Percentiles rank a stretch among this genome's conserved stretches.
These are phyloP conservation scores for Dysidea cf. avara DNA, from an alignment of 37 sponge, comb jelly and placozoan species.

Conservation along the genomic window DNA sequence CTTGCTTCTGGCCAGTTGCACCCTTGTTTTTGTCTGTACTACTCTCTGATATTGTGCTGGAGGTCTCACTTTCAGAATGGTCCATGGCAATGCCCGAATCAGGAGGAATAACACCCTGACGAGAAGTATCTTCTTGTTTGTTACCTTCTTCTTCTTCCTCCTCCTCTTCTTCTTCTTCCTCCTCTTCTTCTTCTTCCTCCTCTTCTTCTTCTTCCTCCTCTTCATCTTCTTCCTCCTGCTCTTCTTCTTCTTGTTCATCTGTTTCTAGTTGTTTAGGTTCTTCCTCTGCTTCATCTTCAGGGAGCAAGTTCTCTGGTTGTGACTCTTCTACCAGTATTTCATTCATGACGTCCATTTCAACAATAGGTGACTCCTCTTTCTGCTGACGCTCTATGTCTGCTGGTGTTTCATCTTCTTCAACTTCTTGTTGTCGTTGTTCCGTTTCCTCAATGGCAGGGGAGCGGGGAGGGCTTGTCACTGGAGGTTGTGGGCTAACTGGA, in stretches of 20 bases:
- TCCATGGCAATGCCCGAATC: neutral
- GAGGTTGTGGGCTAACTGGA: too few species aligned
- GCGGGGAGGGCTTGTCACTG: neutral
- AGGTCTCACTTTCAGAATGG: constrained; percentile 13
- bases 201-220: constrained; percentile 9
- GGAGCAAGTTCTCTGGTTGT: too few species aligned
- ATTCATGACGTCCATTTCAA: too few species aligned
- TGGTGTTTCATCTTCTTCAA: neutral
- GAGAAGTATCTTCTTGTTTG: neutral
- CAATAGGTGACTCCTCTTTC: too few species aligned
- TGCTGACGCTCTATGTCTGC: neutral
- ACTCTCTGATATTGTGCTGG: constrained; percentile 16
- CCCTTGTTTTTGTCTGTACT: constrained; percentile 30
- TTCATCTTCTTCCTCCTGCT: constrained; percentile 12
- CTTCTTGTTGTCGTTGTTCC: neutral
- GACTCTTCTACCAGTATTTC: too few species aligned
- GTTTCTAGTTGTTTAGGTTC: neutral
- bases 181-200: constrained; percentile 11
- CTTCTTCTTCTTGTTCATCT: neutral
- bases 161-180: constrained; percentile 16
- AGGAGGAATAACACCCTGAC: neutral
- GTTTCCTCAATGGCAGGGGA: neutral
- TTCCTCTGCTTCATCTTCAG: neutral
- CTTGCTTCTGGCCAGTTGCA: constrained; percentile 3
- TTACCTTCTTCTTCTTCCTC: constrained; percentile 25